phyloP scores from a whole-genome alignment of 2,113 vertebrate genomes.

The Ceyx cyanopectus region DNA sequence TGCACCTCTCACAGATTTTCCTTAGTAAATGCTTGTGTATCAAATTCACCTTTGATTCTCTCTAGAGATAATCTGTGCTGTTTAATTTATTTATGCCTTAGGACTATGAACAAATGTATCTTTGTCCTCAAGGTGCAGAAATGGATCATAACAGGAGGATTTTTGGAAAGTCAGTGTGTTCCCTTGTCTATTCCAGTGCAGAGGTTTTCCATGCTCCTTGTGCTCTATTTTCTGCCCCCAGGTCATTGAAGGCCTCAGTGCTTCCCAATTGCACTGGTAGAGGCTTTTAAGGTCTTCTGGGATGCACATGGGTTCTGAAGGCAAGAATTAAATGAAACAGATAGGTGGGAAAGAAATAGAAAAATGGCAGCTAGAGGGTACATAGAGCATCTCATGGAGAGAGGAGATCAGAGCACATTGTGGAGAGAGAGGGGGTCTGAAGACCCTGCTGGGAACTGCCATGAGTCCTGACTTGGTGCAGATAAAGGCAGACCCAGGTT shows the following conservation, averaged over 20 bases:
- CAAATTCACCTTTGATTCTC: slow-evolving; percentile 35
- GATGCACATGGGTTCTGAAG: background rate
- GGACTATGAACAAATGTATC: background rate
- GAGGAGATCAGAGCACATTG: background rate
- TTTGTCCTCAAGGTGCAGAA: background rate
- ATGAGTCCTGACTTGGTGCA: background rate
- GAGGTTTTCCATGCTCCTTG: background rate
- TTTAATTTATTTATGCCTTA: slow-evolving; percentile 8
- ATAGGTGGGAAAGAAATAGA: background rate
- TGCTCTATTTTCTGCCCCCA: background rate
- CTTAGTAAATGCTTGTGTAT: slow-evolving; percentile 16
- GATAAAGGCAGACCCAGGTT: background rate
- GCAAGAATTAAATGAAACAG: background rate
- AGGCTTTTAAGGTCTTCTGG: background rate
- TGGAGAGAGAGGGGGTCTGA: background rate
- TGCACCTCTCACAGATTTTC: slow-evolving; percentile 47
- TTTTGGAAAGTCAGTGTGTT: background rate
- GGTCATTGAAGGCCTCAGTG: background rate
- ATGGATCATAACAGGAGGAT: background rate
- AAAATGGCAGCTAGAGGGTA: background rate
- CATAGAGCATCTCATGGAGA: background rate
- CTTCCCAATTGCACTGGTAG: background rate
- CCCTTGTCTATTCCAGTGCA: background rate
- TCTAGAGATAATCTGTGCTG: slow-evolving; percentile 20
- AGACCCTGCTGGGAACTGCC: background rate